These are phyloP conservation scores for Phalacrocorax pelagicus DNA, from an alignment of 2,113 vertebrate genomes.

Conservation along the genomic window DNA sequence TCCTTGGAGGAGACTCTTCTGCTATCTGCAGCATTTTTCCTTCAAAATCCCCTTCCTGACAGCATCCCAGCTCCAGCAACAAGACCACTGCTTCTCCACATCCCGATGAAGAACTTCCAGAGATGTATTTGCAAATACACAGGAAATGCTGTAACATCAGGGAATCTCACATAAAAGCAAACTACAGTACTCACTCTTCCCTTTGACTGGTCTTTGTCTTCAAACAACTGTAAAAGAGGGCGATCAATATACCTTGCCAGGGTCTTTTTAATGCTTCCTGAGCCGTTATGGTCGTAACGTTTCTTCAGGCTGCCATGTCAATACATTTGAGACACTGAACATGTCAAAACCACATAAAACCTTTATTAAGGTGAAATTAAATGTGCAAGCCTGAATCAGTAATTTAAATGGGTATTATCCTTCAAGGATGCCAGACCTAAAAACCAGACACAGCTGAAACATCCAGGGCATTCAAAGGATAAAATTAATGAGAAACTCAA, in stretches of 20 bases:
- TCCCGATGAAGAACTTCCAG: neutral
- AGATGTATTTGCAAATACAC: neutral
- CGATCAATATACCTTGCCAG: slow-evolving; percentile 22
- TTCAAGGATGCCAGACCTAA: slow-evolving; percentile 1
- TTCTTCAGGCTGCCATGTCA: slow-evolving; percentile 2
- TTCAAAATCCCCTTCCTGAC: neutral
- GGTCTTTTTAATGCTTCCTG: slow-evolving; percentile 7
- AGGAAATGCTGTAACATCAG: neutral
- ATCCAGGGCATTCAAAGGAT: neutral
- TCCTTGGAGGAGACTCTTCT: neutral
- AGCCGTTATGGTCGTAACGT: slow-evolving; percentile 9
- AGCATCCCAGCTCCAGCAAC: neutral
- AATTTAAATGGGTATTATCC: slow-evolving; percentile 6
- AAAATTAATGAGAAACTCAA: neutral
- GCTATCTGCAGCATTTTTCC: neutral
- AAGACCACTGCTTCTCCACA: neutral
- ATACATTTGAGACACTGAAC: slow-evolving; percentile 16
- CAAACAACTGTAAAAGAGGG: neutral
- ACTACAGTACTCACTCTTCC: neutral
- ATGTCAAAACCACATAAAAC: slow-evolving; percentile 54
- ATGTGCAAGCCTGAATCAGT: neutral
- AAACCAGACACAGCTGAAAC: neutral
- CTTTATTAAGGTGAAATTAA: slow-evolving; percentile 59
- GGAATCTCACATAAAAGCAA: neutral
- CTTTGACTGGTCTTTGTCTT: neutral